phyloP scores from a whole-genome alignment of 2,113 vertebrate genomes.

The Centropus bengalensis region DNA sequence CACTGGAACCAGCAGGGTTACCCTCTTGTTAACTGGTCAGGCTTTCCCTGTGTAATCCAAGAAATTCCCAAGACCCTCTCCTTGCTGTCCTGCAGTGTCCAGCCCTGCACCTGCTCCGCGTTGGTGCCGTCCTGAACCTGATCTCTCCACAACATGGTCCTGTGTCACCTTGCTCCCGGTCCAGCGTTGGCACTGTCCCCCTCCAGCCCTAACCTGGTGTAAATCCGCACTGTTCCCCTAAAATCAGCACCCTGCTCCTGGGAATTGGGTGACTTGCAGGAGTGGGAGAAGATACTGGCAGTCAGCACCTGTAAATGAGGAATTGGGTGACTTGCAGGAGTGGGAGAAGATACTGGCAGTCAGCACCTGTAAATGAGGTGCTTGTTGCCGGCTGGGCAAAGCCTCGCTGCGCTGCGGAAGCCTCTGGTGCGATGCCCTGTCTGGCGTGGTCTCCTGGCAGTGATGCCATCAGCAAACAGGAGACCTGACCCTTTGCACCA shows the following conservation, averaged over 20 bases:
- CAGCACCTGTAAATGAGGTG: background rate
- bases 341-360: fast-evolving
- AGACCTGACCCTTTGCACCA: constrained; percentile 21
- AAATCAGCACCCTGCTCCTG: background rate
- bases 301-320: fast-evolving
- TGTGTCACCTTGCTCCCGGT: background rate
- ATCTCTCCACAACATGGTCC: background rate
- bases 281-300: background rate
- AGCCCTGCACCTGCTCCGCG: background rate
- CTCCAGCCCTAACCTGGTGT: fast-evolving
- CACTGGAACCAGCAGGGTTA: background rate
- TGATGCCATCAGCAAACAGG: background rate
- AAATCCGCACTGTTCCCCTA: background rate
- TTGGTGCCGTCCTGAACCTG: background rate
- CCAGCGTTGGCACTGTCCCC: background rate
- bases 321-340: background rate
- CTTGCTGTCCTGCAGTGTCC: background rate
- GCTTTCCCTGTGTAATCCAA: background rate
- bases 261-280: background rate
- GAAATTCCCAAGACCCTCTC: background rate
- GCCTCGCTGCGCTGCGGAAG: background rate
- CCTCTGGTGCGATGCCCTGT: background rate
- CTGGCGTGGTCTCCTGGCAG: background rate
- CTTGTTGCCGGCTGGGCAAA: background rate
- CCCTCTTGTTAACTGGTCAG: background rate